Evolutionary conservation across 1,140 invertebrate species (phyloP).

Genomic region (Onthophagus taurus): DNA sequence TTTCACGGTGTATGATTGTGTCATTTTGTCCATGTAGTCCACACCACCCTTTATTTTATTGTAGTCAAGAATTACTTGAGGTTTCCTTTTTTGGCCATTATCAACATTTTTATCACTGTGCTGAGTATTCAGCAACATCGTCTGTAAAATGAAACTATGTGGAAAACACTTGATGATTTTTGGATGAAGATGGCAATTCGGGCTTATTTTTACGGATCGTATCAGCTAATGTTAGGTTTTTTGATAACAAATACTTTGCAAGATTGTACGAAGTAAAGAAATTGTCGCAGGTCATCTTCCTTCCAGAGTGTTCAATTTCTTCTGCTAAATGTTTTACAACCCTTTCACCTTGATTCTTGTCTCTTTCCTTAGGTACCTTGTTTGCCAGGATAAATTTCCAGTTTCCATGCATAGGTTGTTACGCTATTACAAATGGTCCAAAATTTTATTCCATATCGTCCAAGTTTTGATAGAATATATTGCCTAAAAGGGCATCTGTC

Average conservation of each 20-base stretch:
- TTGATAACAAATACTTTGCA: constrained; percentile 15
- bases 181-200: constrained; percentile 29
- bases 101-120: constrained; percentile 7
- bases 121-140: constrained; percentile 4
- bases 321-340: constrained; percentile 6
- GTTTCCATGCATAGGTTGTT: constrained; percentile 6
- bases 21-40: constrained; percentile 8
- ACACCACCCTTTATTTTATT: constrained; percentile 4
- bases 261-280: constrained; percentile 18
- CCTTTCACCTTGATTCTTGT: not conserved
- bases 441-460: constrained; percentile 11
- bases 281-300: constrained; percentile 19
- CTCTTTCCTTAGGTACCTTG: not conserved
- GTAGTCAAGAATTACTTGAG: not conserved
- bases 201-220: constrained; percentile 31
- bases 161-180: not conserved
- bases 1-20: constrained; percentile 6
- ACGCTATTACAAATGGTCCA: constrained; percentile 4
- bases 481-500: constrained; percentile 8
- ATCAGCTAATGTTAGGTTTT: constrained; percentile 29
- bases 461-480: constrained; percentile 13
- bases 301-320: not conserved
- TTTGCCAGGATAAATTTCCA: not conserved
- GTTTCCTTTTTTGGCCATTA: not conserved
- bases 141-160: constrained; percentile 3